Evolutionary conservation across 2,113 vertebrate genomes (phyloP).

Genomic region (Casuarius casuarius): DNA sequence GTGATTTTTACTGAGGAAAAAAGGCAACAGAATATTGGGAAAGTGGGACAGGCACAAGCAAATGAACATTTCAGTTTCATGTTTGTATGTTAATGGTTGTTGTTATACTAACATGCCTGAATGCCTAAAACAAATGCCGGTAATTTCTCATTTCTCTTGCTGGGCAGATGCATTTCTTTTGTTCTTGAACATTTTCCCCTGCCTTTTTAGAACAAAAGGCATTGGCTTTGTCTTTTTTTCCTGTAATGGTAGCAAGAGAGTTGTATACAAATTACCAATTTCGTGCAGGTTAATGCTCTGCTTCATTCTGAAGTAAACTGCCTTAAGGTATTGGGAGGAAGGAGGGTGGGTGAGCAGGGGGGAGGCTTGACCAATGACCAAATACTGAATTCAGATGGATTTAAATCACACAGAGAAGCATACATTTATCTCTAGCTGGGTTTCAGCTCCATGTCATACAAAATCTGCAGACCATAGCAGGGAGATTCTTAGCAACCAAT

Average conservation of each 20-base stretch:
- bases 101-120: conserved; percentile 14
- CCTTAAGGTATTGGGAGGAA: conserved; percentile 60
- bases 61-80: neutral
- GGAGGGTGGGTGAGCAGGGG: neutral
- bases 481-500: conserved; percentile 53
- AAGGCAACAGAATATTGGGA: neutral
- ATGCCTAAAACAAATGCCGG: conserved; percentile 17
- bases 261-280: conserved; percentile 67
- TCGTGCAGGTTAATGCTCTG: conserved; percentile 64
- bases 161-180: conserved; percentile 74
- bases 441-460: conserved; percentile 48
- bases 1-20: neutral
- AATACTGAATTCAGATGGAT: conserved; percentile 60
- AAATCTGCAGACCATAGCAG: conserved; percentile 51
- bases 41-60: neutral
- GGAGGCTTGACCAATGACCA: neutral
- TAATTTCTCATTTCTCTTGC: conserved; percentile 46
- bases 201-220: conserved; percentile 72
- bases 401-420: conserved; percentile 40
- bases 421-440: conserved; percentile 60
- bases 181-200: conserved; percentile 65
- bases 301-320: conserved; percentile 75
- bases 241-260: neutral
- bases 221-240: neutral
- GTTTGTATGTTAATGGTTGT: neutral